Evolutionary conservation across 2,888 invertebrate species (phyloP).

Genomic region (Dynastes maya): DNA sequence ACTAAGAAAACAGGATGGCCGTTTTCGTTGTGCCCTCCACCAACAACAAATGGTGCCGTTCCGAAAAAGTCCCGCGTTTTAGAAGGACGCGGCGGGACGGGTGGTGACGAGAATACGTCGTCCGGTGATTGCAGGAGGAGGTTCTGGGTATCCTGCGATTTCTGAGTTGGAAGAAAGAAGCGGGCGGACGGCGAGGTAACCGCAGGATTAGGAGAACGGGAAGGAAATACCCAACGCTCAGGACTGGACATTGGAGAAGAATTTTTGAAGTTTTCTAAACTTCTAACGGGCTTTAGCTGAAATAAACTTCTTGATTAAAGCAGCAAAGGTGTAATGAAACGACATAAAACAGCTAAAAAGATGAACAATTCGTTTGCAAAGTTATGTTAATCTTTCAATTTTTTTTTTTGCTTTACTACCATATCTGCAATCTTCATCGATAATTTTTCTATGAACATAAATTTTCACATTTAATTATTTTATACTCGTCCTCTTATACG

Average conservation of each 20-base stretch:
- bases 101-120: conserved; percentile 67
- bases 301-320: conserved; percentile 58
- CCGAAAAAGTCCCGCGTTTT: conserved; percentile 64
- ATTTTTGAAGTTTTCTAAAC: conserved; percentile 75
- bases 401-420: neutral
- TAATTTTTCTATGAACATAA: too few relatives aligned
- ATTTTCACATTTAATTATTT: too few relatives aligned
- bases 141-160: conserved; percentile 65
- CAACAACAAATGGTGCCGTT: conserved; percentile 68
- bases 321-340: conserved; percentile 29
- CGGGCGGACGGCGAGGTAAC: conserved; percentile 63
- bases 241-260: conserved; percentile 63
- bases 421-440: too few relatives aligned
- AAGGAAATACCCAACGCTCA: conserved; percentile 64
- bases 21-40: conserved; percentile 69
- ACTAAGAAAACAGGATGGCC: conserved; percentile 70
- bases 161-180: conserved; percentile 56
- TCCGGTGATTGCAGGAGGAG: conserved; percentile 68
- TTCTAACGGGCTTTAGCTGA: conserved; percentile 77
- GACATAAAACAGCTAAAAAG: too few relatives aligned
- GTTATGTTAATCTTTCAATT: neutral
- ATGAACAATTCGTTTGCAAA: too few relatives aligned
- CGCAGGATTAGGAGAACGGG: conserved; percentile 58
- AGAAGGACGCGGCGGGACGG: conserved; percentile 67
- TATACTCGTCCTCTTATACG: too few relatives aligned